Base-by-base conservation (phyloP, 2,888 invertebrate genomes). In the Lasius platythorax region DNA sequence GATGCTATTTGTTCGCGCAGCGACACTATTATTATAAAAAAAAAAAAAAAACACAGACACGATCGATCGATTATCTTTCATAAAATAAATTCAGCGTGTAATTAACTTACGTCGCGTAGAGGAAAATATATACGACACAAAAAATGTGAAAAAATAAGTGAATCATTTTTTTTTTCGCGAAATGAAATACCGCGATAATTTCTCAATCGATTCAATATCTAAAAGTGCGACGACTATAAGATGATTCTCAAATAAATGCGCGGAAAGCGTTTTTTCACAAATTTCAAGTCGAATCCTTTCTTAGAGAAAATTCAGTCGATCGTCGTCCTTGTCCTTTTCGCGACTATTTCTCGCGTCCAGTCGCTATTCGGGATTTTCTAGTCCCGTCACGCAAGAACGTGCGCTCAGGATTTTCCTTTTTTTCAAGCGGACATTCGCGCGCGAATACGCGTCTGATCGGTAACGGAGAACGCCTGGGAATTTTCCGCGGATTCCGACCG, bases 391-490 rank as follows among this genome's bases (percentile, higher is more conserved):
- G 91, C 91, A 87, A 87, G 82, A 88, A 83, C 90, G 89, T 87
- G 82, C 84, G 64, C 85, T 66, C 88, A 74, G 85, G 89, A 89
- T 89, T 91, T 88, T 88, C 86, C 11, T 28, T 64, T 76, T 87
- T 90, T 87, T 85, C 85, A 86, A 79, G 85, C 88, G 83, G 70
- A 72, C 70, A 85, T 84, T 76, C 58, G 70, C 61, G 53, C 46
- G 76, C 64, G 30, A 40, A 66, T 46, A 40, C 63, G 78, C 75
- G 67, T 74, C 50, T 66, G 81, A 76, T 84, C 83, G 85, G 84
- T 86, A 90, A 89, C 84, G 89, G 85, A 89, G 86, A 86, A 85
- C 86, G 88, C 87, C 82, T 90, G 89, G 92, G 91, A 92, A 93
- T 92, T 93, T 93, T 93, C 92, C 92, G 89, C 91, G 86, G 82